Evolutionary conservation across 1,140 invertebrate species (phyloP), one percentile per base, ranked within the genome.

Genomic region (Hyles vespertilio): DNA sequence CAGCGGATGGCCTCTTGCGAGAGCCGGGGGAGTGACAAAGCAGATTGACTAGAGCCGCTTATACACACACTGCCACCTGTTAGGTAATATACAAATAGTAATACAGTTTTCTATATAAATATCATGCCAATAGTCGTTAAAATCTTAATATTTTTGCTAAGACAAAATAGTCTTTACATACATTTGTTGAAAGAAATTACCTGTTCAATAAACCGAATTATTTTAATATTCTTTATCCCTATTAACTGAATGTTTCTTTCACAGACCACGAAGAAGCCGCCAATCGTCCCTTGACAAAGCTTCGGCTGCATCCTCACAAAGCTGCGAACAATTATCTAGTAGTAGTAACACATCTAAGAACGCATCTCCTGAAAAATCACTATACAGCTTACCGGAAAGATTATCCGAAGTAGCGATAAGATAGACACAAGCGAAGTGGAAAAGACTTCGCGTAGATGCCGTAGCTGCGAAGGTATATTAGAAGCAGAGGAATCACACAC

Each of bases 1-100:
- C 95, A 96, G 75, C 91, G 95, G 64, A 96, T 96, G 92, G 94
- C 94, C 77, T 96, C 95, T 80, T 96, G 94, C 72, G 95, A 97
- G 75, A 93, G 92, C 65, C 93, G 94, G 65, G 91, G 92, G 32
- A 94, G 92, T 58, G 94, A 95, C 68, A 95, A 95, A 79, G 93
- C 94, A 76, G 93, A 94, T 91, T 94, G 93, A 94, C 93, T 94
- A 94, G 93, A 94, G 77, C 90, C 87, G 76, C 90, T 87, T 75
- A 89, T 89, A 85, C 90, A 84, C 82, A 76, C 86, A 66, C 77
- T 87, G 77, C 87, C 87, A 65, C 87, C 87, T 70, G 73, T 87
- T 71, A 86, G 89, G 89, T 89, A 72, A 55, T 7, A 8, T n/a
- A 22, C 22, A 0, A 22, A 22, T 22, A 22, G 22, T 22, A 22